phyloP scores from a whole-genome alignment of 2,797 vertebrate species.

The Melanotaenia trifasciata region DNA sequence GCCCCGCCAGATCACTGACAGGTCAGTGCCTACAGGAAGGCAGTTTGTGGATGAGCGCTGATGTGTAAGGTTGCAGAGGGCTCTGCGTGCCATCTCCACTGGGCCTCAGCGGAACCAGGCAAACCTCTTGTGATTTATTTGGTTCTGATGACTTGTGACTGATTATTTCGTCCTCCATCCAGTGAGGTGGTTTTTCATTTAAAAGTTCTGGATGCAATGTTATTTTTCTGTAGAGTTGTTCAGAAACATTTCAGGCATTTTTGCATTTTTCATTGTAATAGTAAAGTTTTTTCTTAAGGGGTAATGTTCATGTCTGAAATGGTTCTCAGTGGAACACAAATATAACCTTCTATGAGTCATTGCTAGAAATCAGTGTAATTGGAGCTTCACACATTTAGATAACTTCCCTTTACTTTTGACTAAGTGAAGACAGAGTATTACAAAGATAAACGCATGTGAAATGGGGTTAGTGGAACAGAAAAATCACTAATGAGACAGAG shows the following conservation, averaged over 20 bases:
- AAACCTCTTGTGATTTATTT: not conserved
- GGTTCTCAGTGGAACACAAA: not conserved
- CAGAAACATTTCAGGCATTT: not conserved
- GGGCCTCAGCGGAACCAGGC: constrained; percentile 8
- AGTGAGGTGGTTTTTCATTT: not conserved
- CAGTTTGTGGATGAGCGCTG: constrained; percentile 18
- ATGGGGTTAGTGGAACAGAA: constrained; percentile 36
- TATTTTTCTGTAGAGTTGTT: too few species aligned
- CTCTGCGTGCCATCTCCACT: constrained; percentile 8
- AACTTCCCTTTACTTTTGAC: not conserved
- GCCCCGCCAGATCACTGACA: constrained; percentile 62
- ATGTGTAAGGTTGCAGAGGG: not conserved
- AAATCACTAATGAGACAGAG: constrained; percentile 25
- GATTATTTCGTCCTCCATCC: not conserved
- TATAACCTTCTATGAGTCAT: not conserved
- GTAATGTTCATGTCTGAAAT: not conserved
- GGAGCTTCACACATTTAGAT: not conserved
- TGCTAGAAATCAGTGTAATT: constrained; percentile 29
- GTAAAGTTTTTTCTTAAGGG: not conserved
- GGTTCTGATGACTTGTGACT: too few species aligned
- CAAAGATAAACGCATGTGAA: constrained; percentile 41
- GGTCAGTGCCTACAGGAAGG: constrained; percentile 45
- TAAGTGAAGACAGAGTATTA: constrained; percentile 11
- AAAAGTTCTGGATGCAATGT: too few species aligned
- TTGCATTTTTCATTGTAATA: not conserved